A percentile compares a stretch with the other conserved stretches of the same genome.
phyloP scores from a whole-genome alignment of 1,140 invertebrate genomes.

The Drosophila serrata region DNA sequence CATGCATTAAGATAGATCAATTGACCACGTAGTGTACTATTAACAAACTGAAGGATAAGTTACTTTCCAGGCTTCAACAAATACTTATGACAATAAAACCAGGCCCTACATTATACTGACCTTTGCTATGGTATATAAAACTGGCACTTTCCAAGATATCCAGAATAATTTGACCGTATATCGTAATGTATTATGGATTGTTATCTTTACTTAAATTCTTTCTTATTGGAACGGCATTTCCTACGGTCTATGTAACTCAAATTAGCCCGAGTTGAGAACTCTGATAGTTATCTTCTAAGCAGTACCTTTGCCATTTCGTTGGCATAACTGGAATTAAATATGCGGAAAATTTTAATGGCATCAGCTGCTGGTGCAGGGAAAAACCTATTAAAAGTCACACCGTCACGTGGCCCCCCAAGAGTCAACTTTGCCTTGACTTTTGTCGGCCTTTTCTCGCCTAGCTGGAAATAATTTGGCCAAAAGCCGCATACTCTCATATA shows the following conservation, averaged over 20 bases:
- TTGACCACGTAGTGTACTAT: not conserved
- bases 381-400: constrained; percentile 59
- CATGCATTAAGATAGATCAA: too few relatives aligned
- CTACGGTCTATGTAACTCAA: constrained; percentile 15
- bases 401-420: constrained; percentile 10
- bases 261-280: constrained; percentile 34
- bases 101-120: too few relatives aligned
- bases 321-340: constrained; percentile 68
- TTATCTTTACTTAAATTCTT: too few relatives aligned
- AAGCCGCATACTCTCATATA: constrained; percentile 45
- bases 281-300: not conserved
- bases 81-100: too few relatives aligned
- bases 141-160: not conserved
- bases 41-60: not conserved
- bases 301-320: constrained; percentile 43
- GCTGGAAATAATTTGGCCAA: constrained; percentile 55
- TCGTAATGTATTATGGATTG: not conserved
- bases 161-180: not conserved
- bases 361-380: constrained; percentile 29
- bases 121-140: not conserved
- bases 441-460: constrained; percentile 14
- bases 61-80: not conserved
- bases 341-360: constrained; percentile 75
- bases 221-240: not conserved
- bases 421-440: constrained; percentile 73